Evolutionary conservation across 2,888 invertebrate species (phyloP).

Genomic region (Diplazon laetatorius): DNA sequence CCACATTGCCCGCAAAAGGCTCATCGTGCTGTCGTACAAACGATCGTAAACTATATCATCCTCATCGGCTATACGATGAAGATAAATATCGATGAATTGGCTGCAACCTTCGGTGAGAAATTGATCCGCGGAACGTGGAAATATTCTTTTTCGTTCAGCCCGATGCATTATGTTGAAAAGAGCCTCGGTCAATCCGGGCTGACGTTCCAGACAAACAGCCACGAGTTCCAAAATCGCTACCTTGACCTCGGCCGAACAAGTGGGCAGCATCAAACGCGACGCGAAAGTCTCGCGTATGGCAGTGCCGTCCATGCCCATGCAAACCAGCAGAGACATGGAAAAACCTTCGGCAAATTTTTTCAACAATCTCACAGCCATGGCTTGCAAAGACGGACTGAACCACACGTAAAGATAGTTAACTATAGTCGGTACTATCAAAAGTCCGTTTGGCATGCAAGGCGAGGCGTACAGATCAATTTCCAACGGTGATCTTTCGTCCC

Average conservation of each 20-base stretch:
- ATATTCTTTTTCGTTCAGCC: slow-evolving; percentile 79
- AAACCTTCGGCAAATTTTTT: slow-evolving; percentile 84
- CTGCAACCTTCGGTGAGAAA: slow-evolving; percentile 81
- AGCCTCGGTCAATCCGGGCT: slow-evolving; percentile 82
- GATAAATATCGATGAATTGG: slow-evolving; percentile 78
- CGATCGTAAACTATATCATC: slow-evolving; percentile 78
- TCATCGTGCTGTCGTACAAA: slow-evolving; percentile 80
- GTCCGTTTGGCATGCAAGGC: slow-evolving; percentile 79
- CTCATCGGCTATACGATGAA: slow-evolving; percentile 77
- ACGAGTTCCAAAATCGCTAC: slow-evolving; percentile 83
- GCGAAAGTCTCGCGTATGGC: slow-evolving; percentile 85
- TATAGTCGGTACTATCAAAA: slow-evolving; percentile 83
- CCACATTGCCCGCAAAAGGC: slow-evolving; percentile 81
- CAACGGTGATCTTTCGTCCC: slow-evolving; percentile 78
- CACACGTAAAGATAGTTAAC: slow-evolving; percentile 85
- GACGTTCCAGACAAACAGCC: slow-evolving; percentile 81
- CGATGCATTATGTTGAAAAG: slow-evolving; percentile 81
- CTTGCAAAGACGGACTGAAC: slow-evolving; percentile 84
- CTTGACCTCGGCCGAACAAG: slow-evolving; percentile 82
- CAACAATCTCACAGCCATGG: slow-evolving; percentile 84
- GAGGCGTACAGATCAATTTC: slow-evolving; percentile 81
- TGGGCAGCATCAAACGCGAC: slow-evolving; percentile 83
- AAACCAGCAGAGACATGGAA: slow-evolving; percentile 85
- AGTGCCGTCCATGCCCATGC: slow-evolving; percentile 85
- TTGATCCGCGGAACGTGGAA: slow-evolving; percentile 79